These are phyloP conservation scores for Drosophila meridiana DNA, from an alignment of 2,888 invertebrate species.

Conservation along the genomic window DNA sequence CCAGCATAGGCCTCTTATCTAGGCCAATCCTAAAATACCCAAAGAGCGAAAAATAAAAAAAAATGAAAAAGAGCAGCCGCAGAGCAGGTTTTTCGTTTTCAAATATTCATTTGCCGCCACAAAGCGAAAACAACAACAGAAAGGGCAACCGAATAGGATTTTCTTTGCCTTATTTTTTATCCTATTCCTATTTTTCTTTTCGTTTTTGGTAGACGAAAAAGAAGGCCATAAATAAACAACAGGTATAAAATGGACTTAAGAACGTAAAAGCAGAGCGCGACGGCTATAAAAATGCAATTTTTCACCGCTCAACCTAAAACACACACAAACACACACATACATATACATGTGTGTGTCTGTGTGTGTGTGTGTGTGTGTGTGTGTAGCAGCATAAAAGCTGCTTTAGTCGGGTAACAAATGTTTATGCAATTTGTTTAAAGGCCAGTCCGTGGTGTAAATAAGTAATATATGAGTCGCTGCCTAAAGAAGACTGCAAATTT, in stretches of 20 bases:
- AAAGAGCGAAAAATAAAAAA: neutral
- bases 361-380: slow-evolving; percentile 28
- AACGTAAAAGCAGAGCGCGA: slow-evolving; percentile 49
- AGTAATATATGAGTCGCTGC: slow-evolving; percentile 41
- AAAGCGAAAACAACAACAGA: slow-evolving; percentile 15
- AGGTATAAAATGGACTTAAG: slow-evolving; percentile 67
- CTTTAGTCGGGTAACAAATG: slow-evolving; percentile 68
- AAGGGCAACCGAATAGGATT: slow-evolving; percentile 13
- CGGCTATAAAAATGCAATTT: slow-evolving; percentile 69
- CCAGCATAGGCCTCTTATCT: slow-evolving; percentile 6
- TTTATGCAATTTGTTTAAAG: slow-evolving; percentile 70
- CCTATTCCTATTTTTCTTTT: neutral
- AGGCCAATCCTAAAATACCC: slow-evolving; percentile 19
- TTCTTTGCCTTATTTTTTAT: neutral
- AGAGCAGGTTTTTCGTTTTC: slow-evolving; percentile 32
- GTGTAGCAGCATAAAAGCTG: slow-evolving; percentile 49
- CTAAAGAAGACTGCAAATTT: slow-evolving; percentile 38
- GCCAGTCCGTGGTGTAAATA: slow-evolving; percentile 39
- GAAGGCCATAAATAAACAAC: slow-evolving; percentile 71
- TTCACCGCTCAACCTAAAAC: slow-evolving; percentile 12
- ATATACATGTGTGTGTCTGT: neutral
- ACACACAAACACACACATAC: neutral
- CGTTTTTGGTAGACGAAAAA: slow-evolving; percentile 8
- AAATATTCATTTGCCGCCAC: slow-evolving; percentile 41
- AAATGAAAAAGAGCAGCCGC: neutral